Percentiles rank a stretch among this genome's conserved stretches.
Evolutionary conservation across 2,888 invertebrate genomes (phyloP).

Genomic region (Drosophila demipolita): DNA sequence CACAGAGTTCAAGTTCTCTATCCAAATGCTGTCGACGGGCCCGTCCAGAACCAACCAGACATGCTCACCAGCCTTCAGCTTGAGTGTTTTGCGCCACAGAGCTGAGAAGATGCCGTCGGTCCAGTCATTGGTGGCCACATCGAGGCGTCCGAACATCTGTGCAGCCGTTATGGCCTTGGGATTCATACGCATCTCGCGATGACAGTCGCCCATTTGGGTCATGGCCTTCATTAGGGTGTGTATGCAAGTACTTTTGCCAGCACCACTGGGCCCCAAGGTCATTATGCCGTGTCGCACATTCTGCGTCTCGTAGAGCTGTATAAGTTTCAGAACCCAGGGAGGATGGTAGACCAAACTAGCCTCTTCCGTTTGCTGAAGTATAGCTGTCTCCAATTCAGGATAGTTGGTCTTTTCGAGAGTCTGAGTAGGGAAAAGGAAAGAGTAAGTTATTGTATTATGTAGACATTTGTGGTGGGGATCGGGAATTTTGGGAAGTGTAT

Average conservation of each 20-base stretch:
- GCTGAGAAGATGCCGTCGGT: slow-evolving; percentile 99
- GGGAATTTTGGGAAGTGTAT: not conserved
- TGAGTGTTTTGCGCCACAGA: slow-evolving; percentile 96
- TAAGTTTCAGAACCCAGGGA: slow-evolving; percentile 97
- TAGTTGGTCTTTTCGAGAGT: slow-evolving; percentile 96
- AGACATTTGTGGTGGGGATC: too few species aligned
- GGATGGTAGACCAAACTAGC: slow-evolving; percentile 94
- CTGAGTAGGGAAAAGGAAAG: slow-evolving; percentile 53
- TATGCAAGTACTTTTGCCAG: slow-evolving; percentile 96
- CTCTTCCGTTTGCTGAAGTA: slow-evolving; percentile 92
- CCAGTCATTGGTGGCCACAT: slow-evolving; percentile 99
- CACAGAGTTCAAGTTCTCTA: slow-evolving; percentile 98
- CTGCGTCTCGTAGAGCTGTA: slow-evolving; percentile 98
- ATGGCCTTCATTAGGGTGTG: slow-evolving; percentile 96
- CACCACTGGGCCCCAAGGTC: slow-evolving; percentile 97
- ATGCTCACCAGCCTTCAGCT: slow-evolving; percentile 94
- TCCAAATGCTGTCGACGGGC: slow-evolving; percentile 99
- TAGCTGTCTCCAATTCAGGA: slow-evolving; percentile 94
- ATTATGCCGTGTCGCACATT: slow-evolving; percentile 97
- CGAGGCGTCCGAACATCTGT: slow-evolving; percentile 98
- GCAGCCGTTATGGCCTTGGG: slow-evolving; percentile 98
- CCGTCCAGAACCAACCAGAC: slow-evolving; percentile 98
- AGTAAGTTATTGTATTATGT: not conserved
- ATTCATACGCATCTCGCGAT: slow-evolving; percentile 98
- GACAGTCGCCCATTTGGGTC: slow-evolving; percentile 92